A percentile compares a stretch with the other conserved stretches of the same genome.
phyloP scores from a whole-genome alignment of 1,140 invertebrate genomes.

The Eciton burchellii region DNA sequence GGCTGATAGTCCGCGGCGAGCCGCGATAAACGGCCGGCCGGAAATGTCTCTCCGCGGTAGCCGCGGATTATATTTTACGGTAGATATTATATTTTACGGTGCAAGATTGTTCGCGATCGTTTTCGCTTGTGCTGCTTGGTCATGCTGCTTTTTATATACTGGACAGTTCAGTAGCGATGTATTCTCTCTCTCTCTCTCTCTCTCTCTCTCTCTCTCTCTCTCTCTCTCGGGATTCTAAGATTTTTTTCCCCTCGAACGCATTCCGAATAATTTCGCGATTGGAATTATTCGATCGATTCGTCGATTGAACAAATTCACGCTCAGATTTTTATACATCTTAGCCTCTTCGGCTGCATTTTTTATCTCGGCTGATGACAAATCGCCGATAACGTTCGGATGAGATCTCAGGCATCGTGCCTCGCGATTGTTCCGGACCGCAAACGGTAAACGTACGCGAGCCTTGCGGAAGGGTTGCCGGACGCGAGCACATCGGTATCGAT shows the following conservation, averaged over 20 bases:
- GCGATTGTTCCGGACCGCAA: neutral
- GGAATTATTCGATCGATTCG: too few relatives aligned
- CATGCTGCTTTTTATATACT: neutral
- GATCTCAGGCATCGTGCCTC: too few relatives aligned
- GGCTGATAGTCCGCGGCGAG: neutral
- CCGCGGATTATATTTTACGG: conserved; percentile 3
- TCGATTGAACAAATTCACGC: too few relatives aligned
- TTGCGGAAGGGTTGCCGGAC: conserved; percentile 47
- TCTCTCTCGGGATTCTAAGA: too few relatives aligned
- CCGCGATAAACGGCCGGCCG: neutral
- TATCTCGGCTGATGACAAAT: too few relatives aligned
- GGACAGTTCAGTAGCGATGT: neutral
- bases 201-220: too few relatives aligned
- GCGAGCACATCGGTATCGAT: conserved; percentile 44
- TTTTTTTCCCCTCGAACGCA: too few relatives aligned
- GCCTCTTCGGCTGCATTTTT: too few relatives aligned
- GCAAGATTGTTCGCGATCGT: neutral
- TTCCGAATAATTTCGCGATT: too few relatives aligned
- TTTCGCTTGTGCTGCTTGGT: too few relatives aligned
- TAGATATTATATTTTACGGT: conserved; percentile 10
- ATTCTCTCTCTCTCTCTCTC: too few relatives aligned
- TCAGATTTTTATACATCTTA: too few relatives aligned
- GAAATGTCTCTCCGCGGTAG: neutral
- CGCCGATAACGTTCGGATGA: neutral
- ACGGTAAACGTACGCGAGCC: neutral